Conservation (phyloP, 2,113 vertebrate genomes). For the Bos taurus region ARS-UCD2.0 NC_037344.1:36393501-36394000, state of each 20-base stretch:
- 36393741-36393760: not conserved
- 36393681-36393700: not conserved
- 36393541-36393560: not conserved
- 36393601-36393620: not conserved
- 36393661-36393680: not conserved
- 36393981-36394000: not conserved
- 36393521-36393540: not conserved
- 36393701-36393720: not conserved
- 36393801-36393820: not conserved
- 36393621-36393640: not conserved
- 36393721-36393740: not conserved
- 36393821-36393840: not conserved
- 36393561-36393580: not conserved
- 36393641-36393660: not conserved
- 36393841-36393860: accelerated
- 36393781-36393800: not conserved
- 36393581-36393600: not conserved
- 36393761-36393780: not conserved
- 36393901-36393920: not conserved
- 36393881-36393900: not conserved
- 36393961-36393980: not conserved
- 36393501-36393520: not conserved
- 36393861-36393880: not conserved
- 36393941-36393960: not conserved
- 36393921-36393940: not conserved